phyloP scores from a whole-genome alignment of 1,140 invertebrate species.

The Listronotus oregonensis region DNA sequence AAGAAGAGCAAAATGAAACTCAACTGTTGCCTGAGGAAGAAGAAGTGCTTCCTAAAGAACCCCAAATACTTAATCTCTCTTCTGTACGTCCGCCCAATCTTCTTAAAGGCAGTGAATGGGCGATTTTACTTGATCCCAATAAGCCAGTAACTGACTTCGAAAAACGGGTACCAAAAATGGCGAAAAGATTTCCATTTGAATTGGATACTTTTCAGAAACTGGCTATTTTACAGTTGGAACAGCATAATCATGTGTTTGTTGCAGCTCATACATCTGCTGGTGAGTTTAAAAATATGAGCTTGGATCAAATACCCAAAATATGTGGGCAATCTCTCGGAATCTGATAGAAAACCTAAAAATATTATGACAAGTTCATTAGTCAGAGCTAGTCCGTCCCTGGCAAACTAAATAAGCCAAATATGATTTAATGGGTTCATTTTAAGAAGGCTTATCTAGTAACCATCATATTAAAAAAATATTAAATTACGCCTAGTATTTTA shows the following conservation, averaged over 20 bases:
- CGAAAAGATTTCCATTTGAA: slow-evolving; percentile 89
- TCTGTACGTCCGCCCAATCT: slow-evolving; percentile 27
- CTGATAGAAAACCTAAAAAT: no score
- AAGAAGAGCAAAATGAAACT: neutral
- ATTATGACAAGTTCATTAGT: no score
- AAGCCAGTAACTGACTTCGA: slow-evolving; percentile 82
- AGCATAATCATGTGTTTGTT: slow-evolving; percentile 94
- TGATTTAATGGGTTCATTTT: no score
- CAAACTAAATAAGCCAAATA: no score
- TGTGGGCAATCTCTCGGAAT: no score
- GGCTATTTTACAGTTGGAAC: slow-evolving; percentile 92
- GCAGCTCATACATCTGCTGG: slow-evolving; percentile 99
- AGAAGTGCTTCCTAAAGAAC: slow-evolving; percentile 49
- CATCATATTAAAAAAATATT: no score
- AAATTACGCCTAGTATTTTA: no score
- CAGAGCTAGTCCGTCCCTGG: no score
- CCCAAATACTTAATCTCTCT: slow-evolving; percentile 41
- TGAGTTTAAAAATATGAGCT: no score
- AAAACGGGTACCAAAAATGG: slow-evolving; percentile 82
- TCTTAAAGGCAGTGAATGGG: slow-evolving; percentile 71
- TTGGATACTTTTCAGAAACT: slow-evolving; percentile 97
- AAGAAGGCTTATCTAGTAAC: no score
- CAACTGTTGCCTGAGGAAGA: slow-evolving; percentile 45
- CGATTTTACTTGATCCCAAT: slow-evolving; percentile 81
- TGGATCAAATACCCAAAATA: neutral